phyloP scores from a whole-genome alignment of 2,113 vertebrate genomes.

The Chlamydotis undulata region DNA sequence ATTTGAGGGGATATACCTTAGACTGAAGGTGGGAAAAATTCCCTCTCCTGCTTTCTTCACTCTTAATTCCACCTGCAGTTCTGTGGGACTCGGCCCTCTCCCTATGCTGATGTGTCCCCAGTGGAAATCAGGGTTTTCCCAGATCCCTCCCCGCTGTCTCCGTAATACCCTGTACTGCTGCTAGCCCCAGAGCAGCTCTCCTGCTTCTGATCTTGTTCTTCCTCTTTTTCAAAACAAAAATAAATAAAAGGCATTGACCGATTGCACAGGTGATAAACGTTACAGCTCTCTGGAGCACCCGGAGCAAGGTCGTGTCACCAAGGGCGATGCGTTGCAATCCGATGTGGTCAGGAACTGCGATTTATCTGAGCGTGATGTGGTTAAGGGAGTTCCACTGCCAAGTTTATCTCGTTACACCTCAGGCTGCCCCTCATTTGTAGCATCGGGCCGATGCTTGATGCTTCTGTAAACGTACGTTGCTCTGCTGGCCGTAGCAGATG shows the following conservation, averaged over 20 bases:
- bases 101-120: not conserved
- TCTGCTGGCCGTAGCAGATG: not conserved
- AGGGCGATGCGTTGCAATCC: not conserved
- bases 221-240: not conserved
- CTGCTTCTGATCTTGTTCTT: not conserved
- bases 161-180: not conserved
- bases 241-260: not conserved
- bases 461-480: not conserved
- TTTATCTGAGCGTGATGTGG: fast-evolving
- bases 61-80: not conserved
- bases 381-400: not conserved
- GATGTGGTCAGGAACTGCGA: not conserved
- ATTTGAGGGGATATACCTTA: not conserved
- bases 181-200: not conserved
- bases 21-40: not conserved
- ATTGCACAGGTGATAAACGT: not conserved
- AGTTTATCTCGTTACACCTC: not conserved
- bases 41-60: not conserved
- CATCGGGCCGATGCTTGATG: not conserved
- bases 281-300: not conserved
- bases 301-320: not conserved
- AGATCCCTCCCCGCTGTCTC: fast-evolving
- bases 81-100: not conserved
- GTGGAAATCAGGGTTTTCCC: not conserved
- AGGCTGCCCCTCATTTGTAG: not conserved